Evolutionary conservation across 2,113 vertebrate species (phyloP), one percentile per base, ranked within the genome.

Genomic region (Peucedramus taeniatus): DNA sequence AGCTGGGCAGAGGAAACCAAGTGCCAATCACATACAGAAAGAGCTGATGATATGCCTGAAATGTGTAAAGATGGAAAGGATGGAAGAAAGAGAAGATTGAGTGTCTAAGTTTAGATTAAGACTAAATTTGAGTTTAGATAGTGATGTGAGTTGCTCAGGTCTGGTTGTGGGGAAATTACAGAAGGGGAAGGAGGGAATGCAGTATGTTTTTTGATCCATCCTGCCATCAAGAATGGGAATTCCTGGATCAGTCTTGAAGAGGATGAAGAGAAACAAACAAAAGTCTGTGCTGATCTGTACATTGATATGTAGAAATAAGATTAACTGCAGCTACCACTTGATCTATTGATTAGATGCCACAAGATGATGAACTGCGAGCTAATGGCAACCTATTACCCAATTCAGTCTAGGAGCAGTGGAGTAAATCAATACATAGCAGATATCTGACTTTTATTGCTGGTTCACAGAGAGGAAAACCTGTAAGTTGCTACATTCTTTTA

Each of bases 331-430:
- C 89, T 82, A 89, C 87, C 72, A 79, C 87, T 87, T 92, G 93
- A 97, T 95, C 91, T 92, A 97, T 96, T 79, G 96, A 97, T 95
- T 96, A 95, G 94, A 91, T 84, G 95, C 83, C 94, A 95, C 26
- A 18, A 72, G 69, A 94, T 96, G 96, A 97, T 93, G 93, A 95
- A 97, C 87, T 95, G 87, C 26, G 0, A 96, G 93, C 56, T 91
- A 96, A 95, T 91, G 91, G 91, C 81, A 89, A 94, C 80, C 81
- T 91, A 91, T 92, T 96, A 89, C 72, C 89, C 91, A 87, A 72
- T 84, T 92, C 87, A 49, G 81, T 61, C 83, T 26, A 65, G 91
- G 42, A 70, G 27, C 68, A 90, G 63, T 63, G 75, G 65, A 95
- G 65, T 69, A 89, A 95, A 96, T 96, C 95, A 95, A 94, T 95